Conservation (phyloP, 2,888 invertebrate species). For the Nephrotoma guestfalica region DNA sequence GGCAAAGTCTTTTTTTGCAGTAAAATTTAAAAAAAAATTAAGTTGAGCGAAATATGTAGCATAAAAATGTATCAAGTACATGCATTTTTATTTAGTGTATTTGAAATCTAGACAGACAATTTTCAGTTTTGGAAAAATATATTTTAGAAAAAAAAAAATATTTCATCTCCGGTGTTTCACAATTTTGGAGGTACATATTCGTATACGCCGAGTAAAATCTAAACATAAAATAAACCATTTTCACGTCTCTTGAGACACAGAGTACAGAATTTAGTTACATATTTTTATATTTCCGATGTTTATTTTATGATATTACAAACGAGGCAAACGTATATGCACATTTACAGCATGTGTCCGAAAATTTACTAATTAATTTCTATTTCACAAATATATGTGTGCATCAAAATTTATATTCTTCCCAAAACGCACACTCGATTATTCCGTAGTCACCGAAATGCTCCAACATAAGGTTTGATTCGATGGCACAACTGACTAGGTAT, state of each 20-base stretch:
- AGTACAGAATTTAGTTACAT: not conserved
- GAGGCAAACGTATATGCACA: not conserved
- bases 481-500: too few relatives aligned
- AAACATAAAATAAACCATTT: not conserved
- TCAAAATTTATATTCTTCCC: too few relatives aligned
- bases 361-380: too few relatives aligned
- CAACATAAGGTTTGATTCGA: too few relatives aligned
- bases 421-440: too few relatives aligned
- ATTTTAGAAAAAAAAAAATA: not conserved
- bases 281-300: not conserved
- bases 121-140: not conserved
- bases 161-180: not conserved
- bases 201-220: not conserved
- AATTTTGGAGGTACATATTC: not conserved
- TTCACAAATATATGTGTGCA: too few relatives aligned
- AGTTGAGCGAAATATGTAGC: not conserved
- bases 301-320: not conserved
- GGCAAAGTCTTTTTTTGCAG: not conserved
- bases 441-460: too few relatives aligned
- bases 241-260: not conserved
- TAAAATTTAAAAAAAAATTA: not conserved
- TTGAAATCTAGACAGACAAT: not conserved
- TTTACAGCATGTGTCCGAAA: too few relatives aligned
- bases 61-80: not conserved
- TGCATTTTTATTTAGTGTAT: not conserved